These are phyloP conservation scores for Acanthaster planci DNA, from an alignment of 35 echinoderm and acorn worm species.

Conservation along the genomic window DNA sequence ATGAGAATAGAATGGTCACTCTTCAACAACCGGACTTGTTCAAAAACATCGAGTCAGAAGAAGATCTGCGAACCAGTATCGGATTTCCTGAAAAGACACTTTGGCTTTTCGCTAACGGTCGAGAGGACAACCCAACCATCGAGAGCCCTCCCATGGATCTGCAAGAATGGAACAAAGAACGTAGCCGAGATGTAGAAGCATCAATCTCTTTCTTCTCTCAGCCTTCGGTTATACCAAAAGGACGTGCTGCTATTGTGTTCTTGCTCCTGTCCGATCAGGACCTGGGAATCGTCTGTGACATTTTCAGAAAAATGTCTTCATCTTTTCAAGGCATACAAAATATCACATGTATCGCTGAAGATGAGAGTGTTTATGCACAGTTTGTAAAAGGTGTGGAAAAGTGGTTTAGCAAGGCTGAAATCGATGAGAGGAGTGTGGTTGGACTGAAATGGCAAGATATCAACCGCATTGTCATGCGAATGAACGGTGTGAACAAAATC, in stretches of 20 bases:
- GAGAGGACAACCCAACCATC: not conserved
- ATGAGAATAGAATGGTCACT: not conserved
- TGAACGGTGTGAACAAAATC: slow-evolving; percentile 36
- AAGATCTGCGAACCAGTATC: not conserved
- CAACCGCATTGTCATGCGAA: slow-evolving; percentile 34
- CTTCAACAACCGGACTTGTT: not conserved
- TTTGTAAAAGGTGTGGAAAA: slow-evolving; percentile 37
- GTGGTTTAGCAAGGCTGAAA: not conserved
- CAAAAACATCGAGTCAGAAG: not conserved
- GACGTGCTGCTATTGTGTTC: slow-evolving; percentile 51
- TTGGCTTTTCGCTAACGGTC: slow-evolving; percentile 53
- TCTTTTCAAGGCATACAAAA: slow-evolving; percentile 38
- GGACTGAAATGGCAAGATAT: slow-evolving; percentile 40
- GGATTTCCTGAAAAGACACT: not conserved
- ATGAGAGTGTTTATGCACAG: not conserved
- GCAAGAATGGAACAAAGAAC: slow-evolving; percentile 42
- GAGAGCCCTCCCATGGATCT: not conserved
- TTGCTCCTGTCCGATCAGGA: slow-evolving; percentile 39
- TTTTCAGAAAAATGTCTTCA: slow-evolving; percentile 59
- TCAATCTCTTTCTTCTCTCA: slow-evolving; percentile 45
- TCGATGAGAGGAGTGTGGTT: slow-evolving; percentile 40
- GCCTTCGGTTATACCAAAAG: slow-evolving; percentile 32
- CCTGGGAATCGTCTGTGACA: slow-evolving; percentile 46
- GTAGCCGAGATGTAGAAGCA: slow-evolving; percentile 29
- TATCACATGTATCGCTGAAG: slow-evolving; percentile 57